Evolutionary conservation across 2,888 invertebrate genomes (phyloP).

Genomic region (Lacanobia wlatinum): DNA sequence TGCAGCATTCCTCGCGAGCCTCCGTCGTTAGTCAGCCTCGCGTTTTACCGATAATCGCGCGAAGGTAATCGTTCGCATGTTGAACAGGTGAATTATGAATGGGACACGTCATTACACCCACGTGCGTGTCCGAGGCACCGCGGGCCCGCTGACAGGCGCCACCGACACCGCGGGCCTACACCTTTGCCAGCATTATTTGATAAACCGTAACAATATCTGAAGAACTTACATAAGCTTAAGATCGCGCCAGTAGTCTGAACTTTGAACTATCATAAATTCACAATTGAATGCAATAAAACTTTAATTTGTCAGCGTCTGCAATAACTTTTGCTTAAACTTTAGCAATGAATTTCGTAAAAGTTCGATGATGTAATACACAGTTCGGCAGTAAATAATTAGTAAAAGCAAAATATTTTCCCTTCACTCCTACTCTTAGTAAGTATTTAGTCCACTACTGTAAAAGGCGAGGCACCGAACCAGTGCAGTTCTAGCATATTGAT

Average conservation of each 20-base stretch:
- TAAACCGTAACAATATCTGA: constrained; percentile 10
- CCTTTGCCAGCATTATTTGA: constrained; percentile 10
- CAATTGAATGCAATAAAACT: constrained; percentile 2
- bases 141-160: constrained; percentile 65
- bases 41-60: constrained; percentile 78
- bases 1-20: constrained; percentile 86
- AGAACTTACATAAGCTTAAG: constrained; percentile 9
- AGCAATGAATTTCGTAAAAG: constrained; percentile 17
- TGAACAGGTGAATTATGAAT: constrained; percentile 85
- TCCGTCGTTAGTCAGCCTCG: constrained; percentile 82
- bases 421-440: constrained; percentile 44
- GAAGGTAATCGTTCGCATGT: constrained; percentile 76
- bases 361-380: constrained; percentile 13
- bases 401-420: constrained; percentile 36
- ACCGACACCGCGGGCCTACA: constrained; percentile 18
- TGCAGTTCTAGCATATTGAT: constrained; percentile 60
- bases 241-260: constrained; percentile 30
- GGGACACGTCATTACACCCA: constrained; percentile 79
- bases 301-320: constrained; percentile 34
- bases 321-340: constrained; percentile 29
- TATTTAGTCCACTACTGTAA: constrained; percentile 38
- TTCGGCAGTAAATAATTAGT: constrained; percentile 5
- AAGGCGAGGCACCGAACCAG: constrained; percentile 54
- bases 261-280: constrained; percentile 46
- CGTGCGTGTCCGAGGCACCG: constrained; percentile 63